Base-by-base conservation (phyloP, 2,113 vertebrate species). In the Mormyrus iriodes region DNA sequence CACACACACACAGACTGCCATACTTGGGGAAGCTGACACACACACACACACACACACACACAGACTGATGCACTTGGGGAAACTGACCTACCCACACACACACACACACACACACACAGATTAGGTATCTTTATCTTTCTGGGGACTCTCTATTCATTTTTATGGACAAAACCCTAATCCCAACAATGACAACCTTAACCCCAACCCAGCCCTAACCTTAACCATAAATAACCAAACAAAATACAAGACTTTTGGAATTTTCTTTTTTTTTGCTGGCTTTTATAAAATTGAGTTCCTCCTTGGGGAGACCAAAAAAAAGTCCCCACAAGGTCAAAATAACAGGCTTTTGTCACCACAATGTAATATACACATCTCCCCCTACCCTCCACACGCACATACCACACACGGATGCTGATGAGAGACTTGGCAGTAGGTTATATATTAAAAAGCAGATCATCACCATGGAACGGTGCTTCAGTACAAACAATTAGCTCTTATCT, bases 371-470 rank as follows among this genome's bases (percentile, higher is more conserved):
- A 58, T 58, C 19, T 7, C 53, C 52, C 9, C 39, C 46, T 5
- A 69, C 24, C 53, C 55, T 0, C 58, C 58, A 17, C 31, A 35
- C 69, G 39, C 31, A 76, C 4, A 19, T 13, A 39, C 8, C 8
- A 5, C 31, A 35, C 13, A 76, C 31, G 13, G 17, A 61, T 9
- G 21, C 53, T 89, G 58, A 52, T 31, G 5, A 31, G 52, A 27
- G 10, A 27, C 44, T 17, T 52, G 35, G n/a, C n/a, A 76, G 46
- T 12, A 15, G 42, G 19, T 49, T 53, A 52, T 91, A 88, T 90
- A 21, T 8, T 42, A 88, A 48, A 83, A 88, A 90, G 89, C 87
- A 82, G 88, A 89, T 79, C 31, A 79, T 42, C 17, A 12, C 42
- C 12, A 31, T 49, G 69, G 49, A 88, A 82, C 69, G 9, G 24